Evolutionary conservation across 2,113 vertebrate species (phyloP).

Genomic region (Scolopax mira): DNA sequence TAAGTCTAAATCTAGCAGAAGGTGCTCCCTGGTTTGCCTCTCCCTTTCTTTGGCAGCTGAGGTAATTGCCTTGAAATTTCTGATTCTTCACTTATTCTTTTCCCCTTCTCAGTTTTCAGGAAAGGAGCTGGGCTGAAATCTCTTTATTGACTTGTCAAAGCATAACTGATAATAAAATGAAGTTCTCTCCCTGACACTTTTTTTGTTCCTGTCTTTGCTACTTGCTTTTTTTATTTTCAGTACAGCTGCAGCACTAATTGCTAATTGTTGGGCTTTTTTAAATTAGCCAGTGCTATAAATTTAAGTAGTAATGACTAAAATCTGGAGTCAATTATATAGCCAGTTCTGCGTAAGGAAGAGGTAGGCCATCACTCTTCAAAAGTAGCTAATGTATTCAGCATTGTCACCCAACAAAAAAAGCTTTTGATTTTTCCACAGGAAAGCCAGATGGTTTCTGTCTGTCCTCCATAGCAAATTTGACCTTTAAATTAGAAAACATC

Average conservation of each 20-base stretch:
- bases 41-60: neutral
- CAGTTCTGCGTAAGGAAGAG: neutral
- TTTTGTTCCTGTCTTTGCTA: neutral
- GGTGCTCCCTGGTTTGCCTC: neutral
- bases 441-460: conserved; percentile 28
- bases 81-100: neutral
- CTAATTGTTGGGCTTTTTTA: neutral
- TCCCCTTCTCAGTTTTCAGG: neutral
- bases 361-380: neutral
- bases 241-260: conserved; percentile 12
- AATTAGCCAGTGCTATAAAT: neutral
- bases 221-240: neutral
- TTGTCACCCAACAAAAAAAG: neutral
- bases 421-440: neutral
- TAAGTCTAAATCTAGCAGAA: neutral
- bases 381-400: neutral
- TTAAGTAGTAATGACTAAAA: conserved; percentile 5
- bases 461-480: conserved; percentile 42
- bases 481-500: conserved; percentile 60
- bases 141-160: neutral
- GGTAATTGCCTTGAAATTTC: neutral
- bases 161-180: neutral
- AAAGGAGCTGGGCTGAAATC: neutral
- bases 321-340: neutral
- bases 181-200: accelerated